Percentiles rank a stretch among this genome's conserved stretches.
These are phyloP conservation scores for Pammene fasciana DNA, from an alignment of 2,888 invertebrate species.

Conservation along the genomic window DNA sequence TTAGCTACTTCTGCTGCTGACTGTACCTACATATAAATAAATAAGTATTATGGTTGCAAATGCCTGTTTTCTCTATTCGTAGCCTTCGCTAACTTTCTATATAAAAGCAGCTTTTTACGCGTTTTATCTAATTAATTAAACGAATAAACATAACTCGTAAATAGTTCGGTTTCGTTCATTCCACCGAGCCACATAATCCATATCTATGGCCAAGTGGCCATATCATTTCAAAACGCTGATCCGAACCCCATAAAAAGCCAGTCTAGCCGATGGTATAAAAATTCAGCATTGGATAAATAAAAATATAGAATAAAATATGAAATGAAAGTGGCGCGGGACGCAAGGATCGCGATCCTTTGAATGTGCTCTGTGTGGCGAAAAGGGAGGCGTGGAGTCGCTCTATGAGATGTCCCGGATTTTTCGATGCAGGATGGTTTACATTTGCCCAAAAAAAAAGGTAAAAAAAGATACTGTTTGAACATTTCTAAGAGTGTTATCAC, in stretches of 20 bases:
- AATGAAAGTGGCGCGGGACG: conserved; percentile 80
- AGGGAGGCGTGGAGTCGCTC: conserved; percentile 51
- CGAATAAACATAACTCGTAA: conserved; percentile 21
- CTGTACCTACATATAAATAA: no score
- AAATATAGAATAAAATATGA: conserved; percentile 82
- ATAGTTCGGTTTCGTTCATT: conserved; percentile 13
- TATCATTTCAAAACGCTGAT: conserved; percentile 56
- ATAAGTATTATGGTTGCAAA: no score
- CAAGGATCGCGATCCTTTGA: conserved; percentile 79
- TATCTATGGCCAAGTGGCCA: conserved; percentile 13
- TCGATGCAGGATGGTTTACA: no score
- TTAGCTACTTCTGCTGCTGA: no score
- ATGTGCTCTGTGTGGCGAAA: conserved; percentile 67
- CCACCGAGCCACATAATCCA: conserved; percentile 10
- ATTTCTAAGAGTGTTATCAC: no score
- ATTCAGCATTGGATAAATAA: conserved; percentile 77
- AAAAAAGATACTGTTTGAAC: no score
- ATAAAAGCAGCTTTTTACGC: conserved; percentile 4
- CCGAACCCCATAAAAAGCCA: conserved; percentile 63
- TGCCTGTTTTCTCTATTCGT: background rate
- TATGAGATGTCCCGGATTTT: no score
- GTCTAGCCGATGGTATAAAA: conserved; percentile 76
- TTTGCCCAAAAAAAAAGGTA: no score
- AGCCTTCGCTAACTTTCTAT: background rate
- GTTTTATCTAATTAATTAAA: conserved; percentile 31